phyloP scores from a whole-genome alignment of 1,140 invertebrate genomes.

The Polypedilum vanderplanki region DNA sequence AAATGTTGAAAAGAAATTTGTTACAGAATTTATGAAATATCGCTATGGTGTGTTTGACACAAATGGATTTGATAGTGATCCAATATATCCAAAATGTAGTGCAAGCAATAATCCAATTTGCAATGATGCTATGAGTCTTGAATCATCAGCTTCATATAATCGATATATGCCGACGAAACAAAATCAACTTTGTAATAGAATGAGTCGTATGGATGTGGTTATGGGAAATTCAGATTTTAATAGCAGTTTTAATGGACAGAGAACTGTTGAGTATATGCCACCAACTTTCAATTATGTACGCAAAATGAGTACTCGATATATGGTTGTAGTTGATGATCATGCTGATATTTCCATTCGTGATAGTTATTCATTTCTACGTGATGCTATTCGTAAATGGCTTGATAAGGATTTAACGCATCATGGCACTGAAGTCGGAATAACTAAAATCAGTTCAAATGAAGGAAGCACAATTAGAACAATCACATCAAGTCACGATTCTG shows the following conservation, averaged over 20 bases:
- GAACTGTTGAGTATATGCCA: constrained; percentile 37
- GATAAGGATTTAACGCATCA: constrained; percentile 46
- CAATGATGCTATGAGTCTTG: constrained; percentile 45
- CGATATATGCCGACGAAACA: constrained; percentile 59
- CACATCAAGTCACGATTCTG: constrained; percentile 38
- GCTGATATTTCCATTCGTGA: constrained; percentile 50
- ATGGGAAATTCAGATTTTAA: constrained; percentile 52
- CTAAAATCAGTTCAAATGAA: constrained; percentile 43
- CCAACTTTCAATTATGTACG: constrained; percentile 45
- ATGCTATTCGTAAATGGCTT: constrained; percentile 51
- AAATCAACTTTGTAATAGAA: constrained; percentile 55
- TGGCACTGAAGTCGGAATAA: constrained; percentile 47
- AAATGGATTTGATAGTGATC: constrained; percentile 52
- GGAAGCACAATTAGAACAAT: constrained; percentile 39
- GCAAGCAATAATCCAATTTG: constrained; percentile 44
- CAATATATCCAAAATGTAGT: constrained; percentile 51
- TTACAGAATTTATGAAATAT: constrained; percentile 59
- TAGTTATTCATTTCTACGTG: constrained; percentile 52
- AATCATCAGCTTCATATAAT: constrained; percentile 48
- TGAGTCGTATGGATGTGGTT: constrained; percentile 56
- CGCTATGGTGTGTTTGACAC: constrained; percentile 66
- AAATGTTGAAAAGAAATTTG: constrained; percentile 38
- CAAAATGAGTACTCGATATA: constrained; percentile 46
- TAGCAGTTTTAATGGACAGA: constrained; percentile 36
- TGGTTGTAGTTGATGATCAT: constrained; percentile 50